A percentile compares a stretch with the other conserved stretches of the same genome.
Evolutionary conservation across 2,888 invertebrate genomes (phyloP).

Genomic region (Cryptocheilus praepositus): DNA sequence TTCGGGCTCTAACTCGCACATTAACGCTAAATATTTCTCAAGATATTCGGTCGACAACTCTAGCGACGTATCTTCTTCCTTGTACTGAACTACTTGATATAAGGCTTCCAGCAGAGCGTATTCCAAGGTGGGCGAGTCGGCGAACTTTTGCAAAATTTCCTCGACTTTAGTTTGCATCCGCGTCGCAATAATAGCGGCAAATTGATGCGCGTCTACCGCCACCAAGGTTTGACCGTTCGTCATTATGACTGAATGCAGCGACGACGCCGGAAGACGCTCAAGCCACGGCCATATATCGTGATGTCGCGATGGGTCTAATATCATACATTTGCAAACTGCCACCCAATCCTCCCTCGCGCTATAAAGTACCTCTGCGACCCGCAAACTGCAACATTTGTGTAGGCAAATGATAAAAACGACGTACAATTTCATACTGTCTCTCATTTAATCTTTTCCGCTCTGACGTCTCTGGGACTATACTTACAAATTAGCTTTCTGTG

Average conservation of each 20-base stretch:
- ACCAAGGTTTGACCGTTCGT: constrained; percentile 58
- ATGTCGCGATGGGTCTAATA: constrained; percentile 62
- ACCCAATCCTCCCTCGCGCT: constrained; percentile 70
- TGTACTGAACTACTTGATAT: constrained; percentile 60
- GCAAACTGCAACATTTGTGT: constrained; percentile 58
- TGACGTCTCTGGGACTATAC: constrained; percentile 35
- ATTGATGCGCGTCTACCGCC: constrained; percentile 60
- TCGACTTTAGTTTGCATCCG: constrained; percentile 68
- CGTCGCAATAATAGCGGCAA: constrained; percentile 60
- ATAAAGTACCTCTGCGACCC: constrained; percentile 68
- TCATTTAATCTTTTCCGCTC: too few species aligned
- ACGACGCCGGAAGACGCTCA: constrained; percentile 60
- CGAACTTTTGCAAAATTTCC: constrained; percentile 66
- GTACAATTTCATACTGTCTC: background rate
- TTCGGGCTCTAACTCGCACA: constrained; percentile 70
- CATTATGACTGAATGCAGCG: constrained; percentile 59
- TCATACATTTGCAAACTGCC: constrained; percentile 70
- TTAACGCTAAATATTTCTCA: constrained; percentile 69
- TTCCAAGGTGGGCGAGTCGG: constrained; percentile 60
- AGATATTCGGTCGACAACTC: constrained; percentile 66
- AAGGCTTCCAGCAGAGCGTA: constrained; percentile 64
- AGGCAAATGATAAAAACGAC: background rate
- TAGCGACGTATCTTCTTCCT: constrained; percentile 62
- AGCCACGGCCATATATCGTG: constrained; percentile 69
- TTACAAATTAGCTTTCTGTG: constrained; percentile 70